phyloP scores from a whole-genome alignment of 2,888 invertebrate species.

The Geotrupes spiniger region DNA sequence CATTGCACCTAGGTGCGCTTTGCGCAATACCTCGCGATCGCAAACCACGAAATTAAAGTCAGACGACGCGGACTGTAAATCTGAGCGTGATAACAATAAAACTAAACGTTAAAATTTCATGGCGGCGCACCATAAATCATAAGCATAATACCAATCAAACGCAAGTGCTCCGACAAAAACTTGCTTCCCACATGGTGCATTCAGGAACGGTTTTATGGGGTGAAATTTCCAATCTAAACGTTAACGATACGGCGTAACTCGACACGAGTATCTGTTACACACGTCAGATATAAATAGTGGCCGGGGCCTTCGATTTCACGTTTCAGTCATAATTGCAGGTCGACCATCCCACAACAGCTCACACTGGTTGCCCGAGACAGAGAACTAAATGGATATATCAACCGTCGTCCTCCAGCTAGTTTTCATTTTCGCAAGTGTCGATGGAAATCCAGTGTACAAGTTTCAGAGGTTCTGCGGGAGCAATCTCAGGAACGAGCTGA shows the following conservation, averaged over 20 bases:
- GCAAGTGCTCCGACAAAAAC: conserved; percentile 16
- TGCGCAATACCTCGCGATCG: no score
- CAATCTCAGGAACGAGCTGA: conserved; percentile 5
- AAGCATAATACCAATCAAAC: conserved; percentile 16
- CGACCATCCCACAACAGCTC: conserved; percentile 3
- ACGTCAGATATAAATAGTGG: conserved; percentile 12
- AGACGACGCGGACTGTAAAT: no score
- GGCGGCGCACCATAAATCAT: conserved; percentile 2
- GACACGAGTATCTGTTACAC: conserved; percentile 18
- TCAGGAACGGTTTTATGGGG: not conserved
- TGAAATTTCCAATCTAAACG: conserved; percentile 1
- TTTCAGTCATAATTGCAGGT: conserved; percentile 15
- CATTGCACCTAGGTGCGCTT: no score
- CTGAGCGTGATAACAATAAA: no score
- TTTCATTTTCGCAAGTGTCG: conserved; percentile 1
- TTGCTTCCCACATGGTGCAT: conserved; percentile 12
- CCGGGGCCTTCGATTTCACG: conserved; percentile 7
- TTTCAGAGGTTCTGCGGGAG: conserved; percentile 9
- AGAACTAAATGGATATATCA: conserved; percentile 13
- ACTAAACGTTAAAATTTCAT: no score
- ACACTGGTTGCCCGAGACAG: not conserved
- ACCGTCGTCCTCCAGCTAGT: conserved; percentile 3
- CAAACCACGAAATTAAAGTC: no score
- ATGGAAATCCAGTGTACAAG: conserved; percentile 5
- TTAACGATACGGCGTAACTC: conserved; percentile 11